Conservation (phyloP, 1,140 invertebrate genomes). For the Musca vetustissima region DNA sequence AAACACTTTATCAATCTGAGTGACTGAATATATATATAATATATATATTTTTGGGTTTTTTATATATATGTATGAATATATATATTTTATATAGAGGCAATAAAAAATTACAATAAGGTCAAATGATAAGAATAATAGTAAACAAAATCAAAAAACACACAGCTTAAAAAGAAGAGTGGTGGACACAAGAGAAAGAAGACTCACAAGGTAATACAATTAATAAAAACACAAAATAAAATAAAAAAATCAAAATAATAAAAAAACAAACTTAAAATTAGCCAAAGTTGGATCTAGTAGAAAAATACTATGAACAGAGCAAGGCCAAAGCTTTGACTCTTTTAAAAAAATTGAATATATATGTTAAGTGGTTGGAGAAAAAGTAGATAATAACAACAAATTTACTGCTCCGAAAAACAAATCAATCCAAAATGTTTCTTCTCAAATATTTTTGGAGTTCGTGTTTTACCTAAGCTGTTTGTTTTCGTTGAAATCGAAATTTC, state of each 20-base stretch:
- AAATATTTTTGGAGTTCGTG: no score
- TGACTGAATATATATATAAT: slow-evolving; percentile 69
- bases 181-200: neutral
- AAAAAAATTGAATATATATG: no score
- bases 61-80: slow-evolving; percentile 11
- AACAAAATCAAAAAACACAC: slow-evolving; percentile 14
- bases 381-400: no score
- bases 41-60: slow-evolving; percentile 11
- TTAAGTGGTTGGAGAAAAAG: no score
- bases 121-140: slow-evolving; percentile 36
- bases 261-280: neutral
- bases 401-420: no score
- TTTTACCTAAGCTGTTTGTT: no score
- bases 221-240: slow-evolving; percentile 1
- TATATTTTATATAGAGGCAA: neutral
- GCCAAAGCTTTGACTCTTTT: no score
- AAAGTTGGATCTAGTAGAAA: neutral
- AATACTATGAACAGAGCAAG: neutral
- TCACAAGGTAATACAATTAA: neutral
- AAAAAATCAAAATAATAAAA: no score
- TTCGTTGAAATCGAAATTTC: neutral
- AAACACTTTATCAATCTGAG: slow-evolving; percentile 97
- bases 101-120: slow-evolving; percentile 26
- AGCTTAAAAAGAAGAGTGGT: no score
- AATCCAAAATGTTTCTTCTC: no score